Evolutionary conservation across 2,888 invertebrate genomes (phyloP).

Genomic region (Volucella inanis): DNA sequence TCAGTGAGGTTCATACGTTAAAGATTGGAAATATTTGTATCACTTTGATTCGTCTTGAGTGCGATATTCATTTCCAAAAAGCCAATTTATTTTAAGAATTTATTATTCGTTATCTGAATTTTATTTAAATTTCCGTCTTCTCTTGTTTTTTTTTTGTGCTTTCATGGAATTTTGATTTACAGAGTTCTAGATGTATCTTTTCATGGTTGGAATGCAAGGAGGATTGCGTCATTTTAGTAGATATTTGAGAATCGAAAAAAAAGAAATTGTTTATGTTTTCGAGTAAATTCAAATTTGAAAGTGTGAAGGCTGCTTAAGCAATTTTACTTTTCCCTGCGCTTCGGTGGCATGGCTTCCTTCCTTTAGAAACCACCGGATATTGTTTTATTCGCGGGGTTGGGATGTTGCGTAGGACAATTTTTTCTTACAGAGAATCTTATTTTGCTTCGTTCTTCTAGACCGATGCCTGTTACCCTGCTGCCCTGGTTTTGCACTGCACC

Average conservation of each 20-base stretch:
- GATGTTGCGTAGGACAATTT: too few relatives aligned
- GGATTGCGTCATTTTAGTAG: slow-evolving; percentile 15
- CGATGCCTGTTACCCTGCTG: too few relatives aligned
- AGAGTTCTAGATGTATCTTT: slow-evolving; percentile 3
- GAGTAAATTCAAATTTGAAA: neutral
- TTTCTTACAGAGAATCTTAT: too few relatives aligned
- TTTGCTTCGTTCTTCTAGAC: too few relatives aligned
- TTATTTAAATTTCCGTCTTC: neutral
- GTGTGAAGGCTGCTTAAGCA: neutral
- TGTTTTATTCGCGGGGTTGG: too few relatives aligned
- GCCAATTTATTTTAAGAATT: neutral
- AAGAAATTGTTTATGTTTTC: slow-evolving; percentile 13
- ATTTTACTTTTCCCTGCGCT: too few relatives aligned
- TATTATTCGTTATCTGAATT: neutral
- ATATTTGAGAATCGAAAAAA: neutral
- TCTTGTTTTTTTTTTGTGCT: neutral
- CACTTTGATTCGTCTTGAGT: neutral
- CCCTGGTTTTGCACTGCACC: too few relatives aligned
- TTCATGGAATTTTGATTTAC: slow-evolving; percentile 14
- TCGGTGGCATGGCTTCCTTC: too few relatives aligned
- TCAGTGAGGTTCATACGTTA: too few relatives aligned
- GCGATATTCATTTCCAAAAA: neutral
- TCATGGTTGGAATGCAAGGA: neutral
- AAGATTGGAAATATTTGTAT: slow-evolving; percentile 49
- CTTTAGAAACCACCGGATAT: too few relatives aligned